Base-by-base conservation (phyloP, 1,140 invertebrate genomes). In the Goniozus legneri region DNA sequence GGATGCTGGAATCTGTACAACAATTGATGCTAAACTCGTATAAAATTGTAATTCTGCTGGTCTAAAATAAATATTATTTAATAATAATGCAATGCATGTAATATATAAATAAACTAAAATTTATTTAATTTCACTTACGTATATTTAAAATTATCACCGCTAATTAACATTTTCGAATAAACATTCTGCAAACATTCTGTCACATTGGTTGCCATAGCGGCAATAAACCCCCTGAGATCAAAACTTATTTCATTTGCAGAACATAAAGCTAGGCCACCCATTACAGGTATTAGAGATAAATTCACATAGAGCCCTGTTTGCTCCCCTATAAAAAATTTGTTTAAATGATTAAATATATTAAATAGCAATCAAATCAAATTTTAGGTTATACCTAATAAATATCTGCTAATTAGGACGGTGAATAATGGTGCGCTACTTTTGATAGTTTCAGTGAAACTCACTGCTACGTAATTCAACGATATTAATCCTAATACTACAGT, bases 131-230 rank as follows among this genome's bases (percentile, higher is more conserved):
- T 18, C 32, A 83, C 84, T 82, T 78, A 90, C 87, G 84, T 88
- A 62, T 88, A 89, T 71, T 82, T 85, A 65, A 87, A 88, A 62
- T 84, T 83, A 61, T 89, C 85, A 38, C 84, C 85, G 69, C 86
- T 89, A 41, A 92, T 85, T 13, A 91, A 74, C 79, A 88, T 83
- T 76, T 91, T 92, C 2, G 87, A 90, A 73, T 87, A 89, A 44
- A 92, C 89, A 79, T 91, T 91, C 75, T 91, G 89, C 64, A 90
- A 77, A 75, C 89, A 92, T 76, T 92, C 90, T 19, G 88, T 89
- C 32, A 91, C 67, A 77, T 92, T 92, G 16, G 89, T 91, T 4
- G 82, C 81, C 75, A 92, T 80, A 10, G 89, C 88, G 31, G 88
- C 87, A 16, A 86, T 60, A 64, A 92, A 91, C 12, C 90, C 90